Evolutionary conservation across 2,888 invertebrate genomes (phyloP), one percentile per base, ranked within the genome.

Genomic region (Drosophila yooni): DNA sequence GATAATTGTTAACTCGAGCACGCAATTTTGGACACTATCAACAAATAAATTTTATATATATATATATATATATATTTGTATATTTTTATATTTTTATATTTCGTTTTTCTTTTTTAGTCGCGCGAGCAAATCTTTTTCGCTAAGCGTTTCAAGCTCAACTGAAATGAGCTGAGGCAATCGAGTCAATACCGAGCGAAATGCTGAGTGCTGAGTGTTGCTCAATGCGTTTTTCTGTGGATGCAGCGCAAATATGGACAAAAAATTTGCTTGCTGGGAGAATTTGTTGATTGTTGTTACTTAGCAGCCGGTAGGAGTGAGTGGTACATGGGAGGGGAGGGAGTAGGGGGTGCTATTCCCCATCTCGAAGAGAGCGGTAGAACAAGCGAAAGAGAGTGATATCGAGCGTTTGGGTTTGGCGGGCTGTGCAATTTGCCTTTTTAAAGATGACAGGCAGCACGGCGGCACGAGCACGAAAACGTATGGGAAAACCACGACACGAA

Each of bases 201-300:
- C 25, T 25, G 36, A 63, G 56, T 27, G 38, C 54, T 40, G 40
- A 34, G 36, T 11, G 29, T 29, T n/a, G 29, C 61, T 10, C 18
- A 27, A n/a, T 43, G 50, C 57, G 65, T 71, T 74, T 50, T 21
- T 58, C 34, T 58, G 58, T 59, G 60, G 65, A 61, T 82, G 75
- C 75, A 73, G 54, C 54, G 34, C 38, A 40, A 21, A 31, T 8
- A 8, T 21, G 21, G 21, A 43, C 29, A 40, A 18, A 65, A 57
- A 70, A 67, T 76, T 68, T 81, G 81, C 65, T 77, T 76, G 63
- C 60, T 74, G 73, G 58, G 76, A 72, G 76, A 82, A 78, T 78
- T 89, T 87, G 85, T 91, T 88, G 84, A 87, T 84, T 88, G 83
- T 86, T 81, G 90, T 91, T 91, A 86, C 92, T 88, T 89, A 90